A percentile compares a stretch with the other conserved stretches of the same genome.
Evolutionary conservation across 2,797 vertebrate genomes (phyloP).

Genomic region (Myiothlypis chrysogaster): DNA sequence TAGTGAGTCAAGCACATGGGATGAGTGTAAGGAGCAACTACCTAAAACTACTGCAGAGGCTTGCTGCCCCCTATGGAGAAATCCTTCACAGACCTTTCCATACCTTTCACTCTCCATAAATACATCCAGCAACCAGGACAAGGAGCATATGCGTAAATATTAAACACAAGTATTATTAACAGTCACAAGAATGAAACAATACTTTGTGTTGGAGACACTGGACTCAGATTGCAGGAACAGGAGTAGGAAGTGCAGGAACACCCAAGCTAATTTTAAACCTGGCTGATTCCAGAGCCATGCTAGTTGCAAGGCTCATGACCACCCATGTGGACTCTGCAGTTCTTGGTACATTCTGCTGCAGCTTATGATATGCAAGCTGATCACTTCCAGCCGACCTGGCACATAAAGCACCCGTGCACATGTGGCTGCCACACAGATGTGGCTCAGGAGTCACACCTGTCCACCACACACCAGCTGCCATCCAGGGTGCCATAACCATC

Average conservation of each 20-base stretch:
- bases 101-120: not conserved
- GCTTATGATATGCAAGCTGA: not conserved
- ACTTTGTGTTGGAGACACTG: not conserved
- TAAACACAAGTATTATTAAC: not conserved
- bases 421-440: not conserved
- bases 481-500: not conserved
- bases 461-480: not conserved
- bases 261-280: not conserved
- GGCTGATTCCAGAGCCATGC: not conserved
- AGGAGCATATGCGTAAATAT: not conserved
- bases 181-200: not conserved
- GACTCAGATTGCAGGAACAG: not conserved
- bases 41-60: not conserved
- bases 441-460: not conserved
- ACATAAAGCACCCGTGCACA: not conserved
- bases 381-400: not conserved
- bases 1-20: not conserved
- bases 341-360: not conserved
- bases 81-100: not conserved
- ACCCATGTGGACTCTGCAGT: not conserved
- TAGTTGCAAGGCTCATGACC: not conserved
- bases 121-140: not conserved
- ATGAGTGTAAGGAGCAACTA: not conserved
- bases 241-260: not conserved
- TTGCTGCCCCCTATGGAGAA: constrained; percentile 58